A percentile compares a stretch with the other conserved stretches of the same genome.
phyloP scores from a whole-genome alignment of 1,140 invertebrate species.

The Drosophila pandora region DNA sequence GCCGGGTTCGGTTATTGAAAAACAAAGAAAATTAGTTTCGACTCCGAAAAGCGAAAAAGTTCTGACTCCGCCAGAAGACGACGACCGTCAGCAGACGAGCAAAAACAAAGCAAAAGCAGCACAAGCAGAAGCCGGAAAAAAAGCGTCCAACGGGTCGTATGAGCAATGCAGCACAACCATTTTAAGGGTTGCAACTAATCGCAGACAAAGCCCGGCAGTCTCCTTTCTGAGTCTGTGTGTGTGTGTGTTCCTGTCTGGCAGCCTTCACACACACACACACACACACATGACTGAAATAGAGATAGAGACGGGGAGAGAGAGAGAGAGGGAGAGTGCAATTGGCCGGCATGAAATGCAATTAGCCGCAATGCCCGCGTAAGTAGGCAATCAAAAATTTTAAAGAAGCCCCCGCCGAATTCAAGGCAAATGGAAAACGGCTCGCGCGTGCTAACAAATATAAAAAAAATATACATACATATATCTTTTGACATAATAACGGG shows the following conservation, averaged over 20 bases:
- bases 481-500: slow-evolving; percentile 46
- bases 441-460: slow-evolving; percentile 22
- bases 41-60: slow-evolving; percentile 42
- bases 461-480: slow-evolving; percentile 13
- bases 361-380: slow-evolving; percentile 45
- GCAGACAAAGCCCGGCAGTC: slow-evolving; percentile 54
- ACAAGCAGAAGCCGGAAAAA: slow-evolving; percentile 21
- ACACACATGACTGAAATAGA: slow-evolving; percentile 26
- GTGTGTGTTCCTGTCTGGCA: slow-evolving; percentile 36
- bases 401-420: slow-evolving; percentile 36
- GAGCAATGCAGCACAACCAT: slow-evolving; percentile 60
- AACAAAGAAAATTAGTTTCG: slow-evolving; percentile 78
- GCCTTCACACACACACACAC: slow-evolving; percentile 12
- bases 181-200: slow-evolving; percentile 81
- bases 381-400: slow-evolving; percentile 62
- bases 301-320: background rate
- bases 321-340: slow-evolving; percentile 11
- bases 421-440: slow-evolving; percentile 18
- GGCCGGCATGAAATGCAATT: slow-evolving; percentile 36
- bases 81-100: slow-evolving; percentile 17
- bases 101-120: slow-evolving; percentile 4
- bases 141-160: slow-evolving; percentile 65
- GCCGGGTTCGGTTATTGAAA: slow-evolving; percentile 63
- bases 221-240: slow-evolving; percentile 15
- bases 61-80: slow-evolving; percentile 54